Conservation (phyloP, 2,888 invertebrate species). For the Scaptomyza reducta region DNA sequence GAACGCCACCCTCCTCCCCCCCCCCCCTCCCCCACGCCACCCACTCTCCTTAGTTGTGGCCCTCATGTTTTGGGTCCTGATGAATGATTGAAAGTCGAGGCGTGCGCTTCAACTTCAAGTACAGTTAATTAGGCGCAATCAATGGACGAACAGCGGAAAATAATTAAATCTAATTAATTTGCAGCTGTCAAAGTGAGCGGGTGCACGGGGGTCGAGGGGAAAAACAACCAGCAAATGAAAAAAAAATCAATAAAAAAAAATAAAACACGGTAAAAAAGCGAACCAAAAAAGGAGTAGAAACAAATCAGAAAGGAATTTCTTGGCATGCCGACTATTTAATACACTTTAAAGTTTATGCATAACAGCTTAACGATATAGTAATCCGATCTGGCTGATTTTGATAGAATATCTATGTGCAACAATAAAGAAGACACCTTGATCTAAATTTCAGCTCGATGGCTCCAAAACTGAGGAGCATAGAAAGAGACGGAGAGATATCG, state of each 20-base stretch:
- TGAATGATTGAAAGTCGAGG: constrained; percentile 75
- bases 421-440: no score
- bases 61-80: constrained; percentile 46
- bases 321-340: no score
- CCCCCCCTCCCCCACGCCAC: no score
- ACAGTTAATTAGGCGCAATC: constrained; percentile 77
- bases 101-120: constrained; percentile 74
- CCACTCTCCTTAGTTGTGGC: background rate
- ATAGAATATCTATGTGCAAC: no score
- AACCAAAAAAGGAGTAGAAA: background rate
- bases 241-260: background rate
- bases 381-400: no score
- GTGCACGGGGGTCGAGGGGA: background rate
- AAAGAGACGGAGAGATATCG: no score
- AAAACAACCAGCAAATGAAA: background rate
- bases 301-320: background rate
- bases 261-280: background rate
- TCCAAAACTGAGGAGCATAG: no score
- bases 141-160: constrained; percentile 56
- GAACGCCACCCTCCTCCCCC: background rate
- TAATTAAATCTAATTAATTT: constrained; percentile 78
- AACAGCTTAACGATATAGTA: no score
- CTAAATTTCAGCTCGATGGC: no score
- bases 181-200: constrained; percentile 66
- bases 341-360: no score